phyloP scores from a whole-genome alignment of 2,797 vertebrate genomes.

The Brachyalestes nurse region DNA sequence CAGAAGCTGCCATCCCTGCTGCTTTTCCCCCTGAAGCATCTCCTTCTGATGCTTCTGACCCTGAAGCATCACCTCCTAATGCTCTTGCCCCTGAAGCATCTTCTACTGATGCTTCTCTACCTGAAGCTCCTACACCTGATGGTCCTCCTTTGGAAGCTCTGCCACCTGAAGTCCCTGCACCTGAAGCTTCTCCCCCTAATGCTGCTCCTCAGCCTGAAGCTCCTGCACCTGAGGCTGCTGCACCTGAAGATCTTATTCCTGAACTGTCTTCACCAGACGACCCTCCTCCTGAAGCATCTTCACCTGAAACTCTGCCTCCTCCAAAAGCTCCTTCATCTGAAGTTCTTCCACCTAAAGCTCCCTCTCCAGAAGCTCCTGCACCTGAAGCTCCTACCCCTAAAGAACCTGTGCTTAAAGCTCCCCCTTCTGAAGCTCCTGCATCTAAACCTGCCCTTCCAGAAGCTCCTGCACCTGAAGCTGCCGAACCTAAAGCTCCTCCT shows the following conservation, averaged over 20 bases:
- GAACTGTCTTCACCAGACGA: not conserved
- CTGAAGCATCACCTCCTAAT: constrained; percentile 4
- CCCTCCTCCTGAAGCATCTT: constrained; percentile 15
- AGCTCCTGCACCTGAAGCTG: not conserved
- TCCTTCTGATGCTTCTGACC: constrained; percentile 10
- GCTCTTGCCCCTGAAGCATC: not conserved
- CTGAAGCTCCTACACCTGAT: constrained; percentile 15
- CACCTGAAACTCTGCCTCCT: constrained; percentile 28
- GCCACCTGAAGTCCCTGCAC: constrained; percentile 9
- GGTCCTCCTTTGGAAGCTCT: constrained; percentile 33
- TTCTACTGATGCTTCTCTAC: not conserved
- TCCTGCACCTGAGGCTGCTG: not conserved
- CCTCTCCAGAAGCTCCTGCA: constrained; percentile 20
- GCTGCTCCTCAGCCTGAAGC: constrained; percentile 14
- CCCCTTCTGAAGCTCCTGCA: not conserved
- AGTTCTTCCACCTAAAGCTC: not conserved
- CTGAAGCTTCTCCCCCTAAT: constrained; percentile 1
- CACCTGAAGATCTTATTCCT: constrained; percentile 2
- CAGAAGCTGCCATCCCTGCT: constrained; percentile 17
- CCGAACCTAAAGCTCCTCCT: constrained; percentile 10
- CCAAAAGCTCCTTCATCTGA: constrained; percentile 3
- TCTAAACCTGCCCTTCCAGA: not conserved
- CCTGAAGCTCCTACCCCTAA: constrained; percentile 42
- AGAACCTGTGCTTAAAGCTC: not conserved
- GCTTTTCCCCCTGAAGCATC: constrained; percentile 29